Percentiles rank a stretch among this genome's conserved stretches.
Conservation (phyloP, 2,888 invertebrate species). For the Pseudococcus viburni region DNA sequence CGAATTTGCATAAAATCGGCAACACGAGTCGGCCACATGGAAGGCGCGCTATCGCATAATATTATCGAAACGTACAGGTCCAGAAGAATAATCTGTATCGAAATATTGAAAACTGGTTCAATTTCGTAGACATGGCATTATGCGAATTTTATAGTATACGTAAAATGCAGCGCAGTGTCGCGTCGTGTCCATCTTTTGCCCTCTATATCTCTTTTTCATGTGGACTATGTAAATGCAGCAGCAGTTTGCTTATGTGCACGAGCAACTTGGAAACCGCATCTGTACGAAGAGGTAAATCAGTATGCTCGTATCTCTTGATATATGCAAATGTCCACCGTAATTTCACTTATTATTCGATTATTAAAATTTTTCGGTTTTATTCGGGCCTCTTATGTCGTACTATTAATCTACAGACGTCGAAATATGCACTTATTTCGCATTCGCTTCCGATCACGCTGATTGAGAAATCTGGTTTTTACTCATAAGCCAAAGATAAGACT, state of each 20-base stretch:
- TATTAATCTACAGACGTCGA: constrained; percentile 1
- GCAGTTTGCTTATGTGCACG: background rate
- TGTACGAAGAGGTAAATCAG: background rate
- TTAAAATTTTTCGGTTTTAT: background rate
- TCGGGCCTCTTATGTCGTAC: background rate
- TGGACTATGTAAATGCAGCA: constrained; percentile 10
- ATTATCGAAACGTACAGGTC: background rate
- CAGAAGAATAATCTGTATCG: background rate
- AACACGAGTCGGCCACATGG: background rate
- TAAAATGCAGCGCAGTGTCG: background rate
- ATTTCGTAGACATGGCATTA: background rate
- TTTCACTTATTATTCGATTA: constrained; percentile 7
- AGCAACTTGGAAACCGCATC: background rate
- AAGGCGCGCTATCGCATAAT: constrained; percentile 14
- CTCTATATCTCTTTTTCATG: background rate
- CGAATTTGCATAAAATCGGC: constrained; percentile 5
- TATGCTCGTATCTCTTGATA: background rate
- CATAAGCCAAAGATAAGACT: background rate
- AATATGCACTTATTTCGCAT: constrained; percentile 10
- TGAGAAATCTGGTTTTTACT: constrained; percentile 17
- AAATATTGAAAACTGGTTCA: constrained; percentile 31
- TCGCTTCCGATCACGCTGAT: background rate
- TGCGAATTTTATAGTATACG: background rate
- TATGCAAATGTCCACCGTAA: background rate
- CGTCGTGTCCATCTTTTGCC: background rate